phyloP scores from a whole-genome alignment of 53 echinoderm and acorn worm species.

The Crossaster papposus region DNA sequence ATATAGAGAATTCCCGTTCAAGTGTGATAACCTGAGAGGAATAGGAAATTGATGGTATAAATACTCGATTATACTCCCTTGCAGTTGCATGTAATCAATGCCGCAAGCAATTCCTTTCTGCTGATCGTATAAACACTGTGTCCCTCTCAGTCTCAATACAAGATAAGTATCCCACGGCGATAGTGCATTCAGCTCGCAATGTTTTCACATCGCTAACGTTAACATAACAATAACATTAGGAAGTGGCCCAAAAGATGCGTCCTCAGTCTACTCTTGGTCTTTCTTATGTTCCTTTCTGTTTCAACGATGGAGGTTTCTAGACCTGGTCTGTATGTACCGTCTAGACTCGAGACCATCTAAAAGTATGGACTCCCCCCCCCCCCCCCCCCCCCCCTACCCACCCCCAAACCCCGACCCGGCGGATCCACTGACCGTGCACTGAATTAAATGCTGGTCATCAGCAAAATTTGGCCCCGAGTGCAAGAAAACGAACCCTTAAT shows the following conservation, averaged over 20 bases:
- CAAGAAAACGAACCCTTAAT: neutral
- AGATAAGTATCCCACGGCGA: too few species aligned
- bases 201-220: too few species aligned
- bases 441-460: too few species aligned
- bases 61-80: neutral
- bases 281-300: neutral
- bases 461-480: too few species aligned
- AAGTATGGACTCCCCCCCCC: too few species aligned
- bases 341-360: too few species aligned
- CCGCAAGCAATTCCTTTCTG: neutral
- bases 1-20: neutral
- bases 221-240: too few species aligned
- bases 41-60: neutral
- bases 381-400: neutral
- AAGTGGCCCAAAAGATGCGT: too few species aligned
- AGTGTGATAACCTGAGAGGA: constrained; percentile 3
- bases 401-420: too few species aligned
- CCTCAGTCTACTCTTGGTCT: too few species aligned
- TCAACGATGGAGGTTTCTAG: neutral
- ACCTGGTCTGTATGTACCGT: neutral
- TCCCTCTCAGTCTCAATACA: neutral
- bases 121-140: neutral
- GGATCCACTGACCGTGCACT: too few species aligned
- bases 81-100: neutral
- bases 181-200: too few species aligned